Base-by-base conservation (phyloP, 2,888 invertebrate species). In the Cybosia mesomella region DNA sequence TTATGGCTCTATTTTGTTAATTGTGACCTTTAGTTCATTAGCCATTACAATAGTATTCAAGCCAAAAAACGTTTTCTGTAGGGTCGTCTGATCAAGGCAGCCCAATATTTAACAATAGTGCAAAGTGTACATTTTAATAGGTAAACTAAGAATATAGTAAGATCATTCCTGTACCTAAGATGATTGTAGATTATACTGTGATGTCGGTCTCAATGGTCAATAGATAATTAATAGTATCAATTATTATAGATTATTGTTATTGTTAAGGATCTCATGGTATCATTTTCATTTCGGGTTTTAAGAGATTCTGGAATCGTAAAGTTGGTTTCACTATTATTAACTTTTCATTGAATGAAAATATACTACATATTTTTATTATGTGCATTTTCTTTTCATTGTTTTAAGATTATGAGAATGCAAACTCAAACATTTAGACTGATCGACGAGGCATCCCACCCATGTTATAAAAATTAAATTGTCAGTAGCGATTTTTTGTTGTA, bases 161-260 rank as follows among this genome's bases (percentile, higher is more conserved):
- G 91, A 91, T 93, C 93, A 94, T 94, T 94, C 94, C 94, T 90
- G 94, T 93, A 94, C 94, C 94, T 94, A 94, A 94, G 94, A 94
- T 89, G 92, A 89, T 90, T 92, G 91, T 93, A 92, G 92, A 87
- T 89, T 91, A 91, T 93, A 93, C 94, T 94, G 93, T 94, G 94
- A 94, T 94, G 92, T 91, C 90, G 94, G 94, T 94, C 93, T 94
- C 93, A 91, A 92, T 88, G 92, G 93, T 93, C 92, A 91, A 90
- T 93, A 93, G 93, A 78, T 91, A 89, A 82, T 81, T 90, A 87
- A 93, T 94, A 94, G 91, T 89, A 93, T 94, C 93, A 94, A 94
- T 93, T 94, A 94, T 92, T 84, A 85, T 90, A 91, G 91, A 91
- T 88, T 93, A 92, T 93, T 92, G 91, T 94, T 94, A 93, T 92